Base-by-base conservation (phyloP, 35 echinoderm and acorn worm species). In the Stichopus chloronotus region DNA sequence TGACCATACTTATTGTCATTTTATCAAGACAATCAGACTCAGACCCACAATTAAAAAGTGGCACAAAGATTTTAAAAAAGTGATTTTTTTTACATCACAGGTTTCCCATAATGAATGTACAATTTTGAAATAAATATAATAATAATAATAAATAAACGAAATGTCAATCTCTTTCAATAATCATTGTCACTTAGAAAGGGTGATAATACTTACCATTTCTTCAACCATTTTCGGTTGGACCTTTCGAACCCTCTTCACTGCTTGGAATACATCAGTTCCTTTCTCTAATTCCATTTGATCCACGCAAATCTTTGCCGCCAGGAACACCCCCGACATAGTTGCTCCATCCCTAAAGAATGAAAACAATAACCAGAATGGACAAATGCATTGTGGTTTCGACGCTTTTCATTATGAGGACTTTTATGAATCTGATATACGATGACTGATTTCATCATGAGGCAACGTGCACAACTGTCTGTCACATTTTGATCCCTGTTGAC, bases 231-330 rank as follows among this genome's bases (percentile, higher is more conserved):
- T 89, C 2, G 87, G 61, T 17, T 89, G 87, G 20, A 89, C 23
- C 24, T 89, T 89, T 9, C 87, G n/a, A 14, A 89, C 30, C 9
- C 57, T 63, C 60, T 89, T 89, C 0, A 89, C 87, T 24, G 87
- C 87, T 54, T 89, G 87, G 59, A 53, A 89, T 63, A 89, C 87
- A 30, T 89, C 87, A 20, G 87, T 89, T 19, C 87, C 87, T 54
- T 65, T 89, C 11, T 89, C 87, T 72, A 89, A 16, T 89, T 89
- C 87, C 59, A 89, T 71, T 61, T 89, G 87, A 71, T 89, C 87
- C 16, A 89, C 55, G 21, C 87, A 89, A 19, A 89, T 89, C 87
- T 89, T 89, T 52, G 59, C 25, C 11, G 87, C 55, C 7, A 89
- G 57, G 25, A 89, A 89, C 14, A 89, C 87, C 5, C 87, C 87